Base-by-base conservation (phyloP, 2,888 invertebrate species). In the Meloe dianella region DNA sequence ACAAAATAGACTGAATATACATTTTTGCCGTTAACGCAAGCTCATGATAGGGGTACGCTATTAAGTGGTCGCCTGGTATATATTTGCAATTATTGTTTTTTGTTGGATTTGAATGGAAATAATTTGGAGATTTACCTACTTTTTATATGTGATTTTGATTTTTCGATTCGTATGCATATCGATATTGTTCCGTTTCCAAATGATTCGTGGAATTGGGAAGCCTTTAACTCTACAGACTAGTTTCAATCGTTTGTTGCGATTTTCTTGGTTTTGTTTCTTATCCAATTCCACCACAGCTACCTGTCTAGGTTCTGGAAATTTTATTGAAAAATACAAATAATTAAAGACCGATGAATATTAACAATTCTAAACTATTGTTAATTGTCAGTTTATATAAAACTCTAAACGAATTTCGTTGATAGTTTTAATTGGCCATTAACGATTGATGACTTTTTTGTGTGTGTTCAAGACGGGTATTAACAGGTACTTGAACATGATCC, bases 141-240 rank as follows among this genome's bases (percentile, higher is more conserved):
- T 89, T 83, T 85, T 89, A 80, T 86, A 87, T 78, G 86, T 87
- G 85, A 89, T 89, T 84, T 87, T 87, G 80, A 87, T 85, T 78
- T 86, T 84, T 74, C 85, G 84, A 70, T 86, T 85, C 67, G 87
- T 87, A 78, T 88, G 88, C 75, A 90, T 86, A 65, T 87, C 86
- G 74, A 89, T 87, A 76, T 89, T 90, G 85, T 92, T 89, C 84
- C 91, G 91, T 85, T 89, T 91, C 95, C 95, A 96, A 76, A 91
- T 88, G 75, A 95, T 90, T 74, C 91, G 88, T 30, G 95, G 95
- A 71, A 91, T 89, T 56, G 95, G 95, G 74, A 91, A 88, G 38
- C 92, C 92, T 82, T 87, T 88, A 74, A 92, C 91, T 74, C 88
- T 89, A 83, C 94, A 94, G 78, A 91, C 89, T 78, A 95, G 88